Conservation (phyloP, 2,888 invertebrate species). For the Drosophila meridiana region DNA sequence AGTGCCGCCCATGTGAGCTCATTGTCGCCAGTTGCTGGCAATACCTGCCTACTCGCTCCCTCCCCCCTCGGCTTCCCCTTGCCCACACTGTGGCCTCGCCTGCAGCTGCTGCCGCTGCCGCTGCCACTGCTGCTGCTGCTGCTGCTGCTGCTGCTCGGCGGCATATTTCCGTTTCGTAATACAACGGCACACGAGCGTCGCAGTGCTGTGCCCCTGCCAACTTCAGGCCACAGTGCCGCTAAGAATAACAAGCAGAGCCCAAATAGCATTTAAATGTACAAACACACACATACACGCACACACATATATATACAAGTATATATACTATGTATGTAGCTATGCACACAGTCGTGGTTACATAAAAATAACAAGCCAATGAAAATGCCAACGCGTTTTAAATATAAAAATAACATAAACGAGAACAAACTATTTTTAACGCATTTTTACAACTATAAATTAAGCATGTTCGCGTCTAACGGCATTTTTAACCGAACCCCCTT, state of each 20-base stretch:
- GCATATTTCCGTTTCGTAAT: slow-evolving; percentile 80
- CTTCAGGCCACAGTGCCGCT: slow-evolving; percentile 10
- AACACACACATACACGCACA: neutral
- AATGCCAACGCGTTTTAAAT: slow-evolving; percentile 23
- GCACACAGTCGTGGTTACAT: slow-evolving; percentile 61
- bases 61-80: neutral
- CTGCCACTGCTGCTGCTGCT: neutral
- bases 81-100: slow-evolving; percentile 10
- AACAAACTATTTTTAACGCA: slow-evolving; percentile 30
- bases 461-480: slow-evolving; percentile 56
- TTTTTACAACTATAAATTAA: slow-evolving; percentile 22
- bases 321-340: neutral
- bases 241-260: slow-evolving; percentile 46
- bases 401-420: neutral
- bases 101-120: slow-evolving; percentile 24
- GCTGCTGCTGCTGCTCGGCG: slow-evolving; percentile 29
- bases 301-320: neutral
- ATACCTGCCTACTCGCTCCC: no score
- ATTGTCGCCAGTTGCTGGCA: slow-evolving; percentile 57
- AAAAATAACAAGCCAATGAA: slow-evolving; percentile 54
- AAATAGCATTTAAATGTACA: slow-evolving; percentile 41
- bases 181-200: slow-evolving; percentile 50
- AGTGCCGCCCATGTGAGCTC: slow-evolving; percentile 65
- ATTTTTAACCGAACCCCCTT: slow-evolving; percentile 34
- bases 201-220: neutral